Conservation (phyloP, 2,797 vertebrate species). For the Myiothlypis chrysogaster region DNA sequence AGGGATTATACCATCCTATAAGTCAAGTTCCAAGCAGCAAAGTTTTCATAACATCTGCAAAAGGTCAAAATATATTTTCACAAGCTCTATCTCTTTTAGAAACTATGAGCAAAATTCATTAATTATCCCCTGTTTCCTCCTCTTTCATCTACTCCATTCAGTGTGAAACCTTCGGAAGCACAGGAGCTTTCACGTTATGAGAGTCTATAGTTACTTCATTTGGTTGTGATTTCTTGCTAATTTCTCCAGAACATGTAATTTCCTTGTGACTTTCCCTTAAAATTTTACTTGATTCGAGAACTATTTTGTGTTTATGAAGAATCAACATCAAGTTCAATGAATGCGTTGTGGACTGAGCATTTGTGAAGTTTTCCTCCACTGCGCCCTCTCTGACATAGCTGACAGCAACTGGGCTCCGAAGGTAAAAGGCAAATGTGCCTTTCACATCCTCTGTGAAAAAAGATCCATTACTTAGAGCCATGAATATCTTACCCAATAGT, state of each 20-base stretch:
- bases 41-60: not conserved
- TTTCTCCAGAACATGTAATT: not conserved
- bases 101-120: not conserved
- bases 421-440: not conserved
- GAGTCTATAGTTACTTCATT: not conserved
- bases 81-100: not conserved
- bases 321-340: not conserved
- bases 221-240: not conserved
- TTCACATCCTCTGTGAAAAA: not conserved
- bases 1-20: not conserved
- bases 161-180: not conserved
- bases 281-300: not conserved
- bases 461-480: not conserved
- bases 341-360: not conserved
- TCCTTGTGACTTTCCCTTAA: not conserved
- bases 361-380: not conserved
- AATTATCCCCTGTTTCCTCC: not conserved
- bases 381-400: not conserved
- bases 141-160: not conserved
- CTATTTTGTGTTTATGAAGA: not conserved
- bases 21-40: not conserved
- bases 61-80: not conserved
- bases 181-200: not conserved
- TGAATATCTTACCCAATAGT: not conserved
- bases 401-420: not conserved